Evolutionary conservation across 2,113 vertebrate species (phyloP).

Genomic region (Pica pica): DNA sequence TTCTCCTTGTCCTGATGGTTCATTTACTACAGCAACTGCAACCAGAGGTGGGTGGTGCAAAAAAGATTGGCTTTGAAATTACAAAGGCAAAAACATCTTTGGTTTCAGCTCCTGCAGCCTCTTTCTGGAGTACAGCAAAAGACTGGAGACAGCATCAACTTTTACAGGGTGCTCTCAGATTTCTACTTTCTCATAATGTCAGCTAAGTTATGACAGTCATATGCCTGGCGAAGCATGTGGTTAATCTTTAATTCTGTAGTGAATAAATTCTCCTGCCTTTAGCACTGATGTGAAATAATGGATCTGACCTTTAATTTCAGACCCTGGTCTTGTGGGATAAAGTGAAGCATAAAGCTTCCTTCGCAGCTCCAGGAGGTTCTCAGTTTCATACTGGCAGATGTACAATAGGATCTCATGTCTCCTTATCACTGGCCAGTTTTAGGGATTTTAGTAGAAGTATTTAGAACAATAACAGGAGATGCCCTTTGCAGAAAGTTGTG

Average conservation of each 20-base stretch:
- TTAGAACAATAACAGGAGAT: not conserved
- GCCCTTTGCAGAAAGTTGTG: not conserved
- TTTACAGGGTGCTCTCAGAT: not conserved
- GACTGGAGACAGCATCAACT: not conserved
- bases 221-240: not conserved
- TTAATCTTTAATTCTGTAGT: conserved; percentile 56
- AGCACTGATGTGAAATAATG: conserved; percentile 52
- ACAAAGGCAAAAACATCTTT: not conserved
- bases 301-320: conserved; percentile 63
- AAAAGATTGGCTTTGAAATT: not conserved
- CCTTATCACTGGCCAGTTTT: not conserved
- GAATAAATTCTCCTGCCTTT: conserved; percentile 50
- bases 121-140: not conserved
- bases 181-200: not conserved
- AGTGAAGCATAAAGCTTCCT: conserved; percentile 6
- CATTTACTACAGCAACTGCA: not conserved
- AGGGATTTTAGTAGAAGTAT: not conserved
- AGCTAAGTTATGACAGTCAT: conserved; percentile 21
- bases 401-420: not conserved
- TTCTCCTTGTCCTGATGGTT: not conserved
- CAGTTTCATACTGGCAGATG: not conserved
- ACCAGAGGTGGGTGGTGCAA: not conserved
- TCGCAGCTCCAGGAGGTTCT: not conserved
- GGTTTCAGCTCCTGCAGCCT: not conserved
- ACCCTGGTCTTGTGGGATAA: conserved; percentile 20